Evolutionary conservation across 1,140 invertebrate species (phyloP), one percentile per base, ranked within the genome.

Genomic region (Alviniconcha marisindica): DNA sequence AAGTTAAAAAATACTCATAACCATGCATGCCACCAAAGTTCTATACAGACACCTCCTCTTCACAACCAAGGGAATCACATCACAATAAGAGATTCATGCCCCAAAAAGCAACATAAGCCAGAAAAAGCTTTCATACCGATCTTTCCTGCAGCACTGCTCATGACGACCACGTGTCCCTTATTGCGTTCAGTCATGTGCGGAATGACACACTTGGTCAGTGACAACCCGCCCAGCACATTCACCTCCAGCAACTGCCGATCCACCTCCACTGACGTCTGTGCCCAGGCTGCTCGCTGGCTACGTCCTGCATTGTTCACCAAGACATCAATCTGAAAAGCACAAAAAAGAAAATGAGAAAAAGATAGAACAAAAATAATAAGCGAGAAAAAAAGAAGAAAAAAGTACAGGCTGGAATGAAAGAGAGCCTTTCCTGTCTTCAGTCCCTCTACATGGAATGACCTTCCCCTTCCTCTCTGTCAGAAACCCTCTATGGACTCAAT

Each of bases 161-260:
- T 92, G 82, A 92, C 92, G 1, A 93, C 90, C 77, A 94, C 93
- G 79, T 93, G 93, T 14, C 93, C 93, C 40, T 82, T 69, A 36
- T 88, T 88, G 31, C 88, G 88, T 21, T 90, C 87, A 24, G 91
- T 85, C 93, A 94, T 94, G 60, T 92, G 84, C 12, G 92, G 91
- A 21, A 94, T 77, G 1, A 94, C 91, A 28, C 83, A 84, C 40
- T 91, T 92, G 38, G 93, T 91, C 31, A 98, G 93, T 84, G 96
- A 95, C 0, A 98, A 87, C 7, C 95, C 92, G 0, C 95, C 95
- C 84, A 98, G 96, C 0, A 97, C 96, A 92, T 98, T 97, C 54
- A 97, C 89, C 33, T 97, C 95, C 89, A 98, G 97, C 85, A 97
- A 92, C 81, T 96, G 95, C 80, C 94, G 94, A 90, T 98, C 97